Evolutionary conservation across 2,113 vertebrate genomes (phyloP).

Genomic region (Eudorcas thomsonii): DNA sequence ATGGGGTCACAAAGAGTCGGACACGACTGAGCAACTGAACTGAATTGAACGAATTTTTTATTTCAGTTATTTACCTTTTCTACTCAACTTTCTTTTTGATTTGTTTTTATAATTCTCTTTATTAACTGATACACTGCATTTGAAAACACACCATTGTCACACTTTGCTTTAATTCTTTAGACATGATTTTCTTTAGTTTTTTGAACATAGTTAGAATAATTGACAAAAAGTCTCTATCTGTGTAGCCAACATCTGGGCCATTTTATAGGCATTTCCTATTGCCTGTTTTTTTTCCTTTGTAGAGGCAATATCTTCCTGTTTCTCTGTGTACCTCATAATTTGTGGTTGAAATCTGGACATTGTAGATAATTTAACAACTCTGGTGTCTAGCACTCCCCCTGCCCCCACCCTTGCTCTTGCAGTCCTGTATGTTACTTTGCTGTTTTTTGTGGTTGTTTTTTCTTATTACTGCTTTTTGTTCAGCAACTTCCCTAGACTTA

Average conservation of each 20-base stretch:
- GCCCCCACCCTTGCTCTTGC: accelerated
- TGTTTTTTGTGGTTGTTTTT: background rate
- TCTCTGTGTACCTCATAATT: background rate
- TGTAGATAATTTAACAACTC: background rate
- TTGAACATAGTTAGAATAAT: background rate
- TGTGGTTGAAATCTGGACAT: background rate
- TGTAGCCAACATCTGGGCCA: background rate
- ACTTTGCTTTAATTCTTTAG: slow-evolving; percentile 23
- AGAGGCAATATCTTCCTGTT: background rate
- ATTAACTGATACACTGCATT: background rate
- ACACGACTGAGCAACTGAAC: too few relatives aligned
- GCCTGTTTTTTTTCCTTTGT: background rate
- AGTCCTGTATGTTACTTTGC: background rate
- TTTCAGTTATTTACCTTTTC: background rate
- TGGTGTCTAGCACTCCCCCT: background rate
- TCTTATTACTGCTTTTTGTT: background rate
- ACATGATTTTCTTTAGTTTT: background rate
- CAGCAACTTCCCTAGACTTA: background rate
- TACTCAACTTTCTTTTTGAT: background rate
- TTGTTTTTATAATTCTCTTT: background rate
- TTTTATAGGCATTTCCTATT: background rate
- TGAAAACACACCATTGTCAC: background rate
- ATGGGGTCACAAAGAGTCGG: too few relatives aligned
- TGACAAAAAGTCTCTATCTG: background rate
- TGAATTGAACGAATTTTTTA: too few relatives aligned